phyloP scores from a whole-genome alignment of 2,797 vertebrate species.

The Hephaestus fuliginosus region DNA sequence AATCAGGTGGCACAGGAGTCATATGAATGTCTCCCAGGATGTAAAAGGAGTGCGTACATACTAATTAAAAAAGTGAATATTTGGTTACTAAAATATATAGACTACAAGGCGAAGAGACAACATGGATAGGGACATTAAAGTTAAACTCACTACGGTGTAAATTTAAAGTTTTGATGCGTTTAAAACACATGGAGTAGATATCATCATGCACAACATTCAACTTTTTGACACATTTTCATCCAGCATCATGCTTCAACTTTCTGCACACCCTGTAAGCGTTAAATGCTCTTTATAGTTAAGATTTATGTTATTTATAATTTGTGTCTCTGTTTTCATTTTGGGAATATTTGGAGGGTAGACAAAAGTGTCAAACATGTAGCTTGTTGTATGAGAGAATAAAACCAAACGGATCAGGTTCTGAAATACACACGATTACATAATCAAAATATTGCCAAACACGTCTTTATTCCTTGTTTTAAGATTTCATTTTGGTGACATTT shows the following conservation, averaged over 20 bases:
- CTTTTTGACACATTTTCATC: not conserved
- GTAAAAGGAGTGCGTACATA: not conserved
- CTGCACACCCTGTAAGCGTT: not conserved
- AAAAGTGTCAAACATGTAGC: no score
- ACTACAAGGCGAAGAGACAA: not conserved
- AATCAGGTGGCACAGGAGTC: not conserved
- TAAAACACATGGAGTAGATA: not conserved
- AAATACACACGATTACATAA: not conserved
- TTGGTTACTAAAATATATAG: not conserved
- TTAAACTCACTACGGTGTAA: not conserved
- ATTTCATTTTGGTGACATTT: not conserved
- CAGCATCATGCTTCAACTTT: not conserved
- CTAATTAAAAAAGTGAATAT: not conserved
- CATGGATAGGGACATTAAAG: not conserved
- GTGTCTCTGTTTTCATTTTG: not conserved
- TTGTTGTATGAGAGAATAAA: not conserved
- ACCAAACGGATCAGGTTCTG: not conserved
- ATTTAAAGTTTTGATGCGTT: not conserved
- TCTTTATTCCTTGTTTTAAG: not conserved
- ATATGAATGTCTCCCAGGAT: conserved; percentile 4
- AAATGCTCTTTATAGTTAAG: not conserved
- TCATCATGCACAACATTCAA: not conserved
- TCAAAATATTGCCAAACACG: not conserved
- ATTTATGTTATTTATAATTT: not conserved
- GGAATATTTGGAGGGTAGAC: not conserved